phyloP scores from a whole-genome alignment of 2,113 vertebrate genomes.

The Oceanodroma tethys region DNA sequence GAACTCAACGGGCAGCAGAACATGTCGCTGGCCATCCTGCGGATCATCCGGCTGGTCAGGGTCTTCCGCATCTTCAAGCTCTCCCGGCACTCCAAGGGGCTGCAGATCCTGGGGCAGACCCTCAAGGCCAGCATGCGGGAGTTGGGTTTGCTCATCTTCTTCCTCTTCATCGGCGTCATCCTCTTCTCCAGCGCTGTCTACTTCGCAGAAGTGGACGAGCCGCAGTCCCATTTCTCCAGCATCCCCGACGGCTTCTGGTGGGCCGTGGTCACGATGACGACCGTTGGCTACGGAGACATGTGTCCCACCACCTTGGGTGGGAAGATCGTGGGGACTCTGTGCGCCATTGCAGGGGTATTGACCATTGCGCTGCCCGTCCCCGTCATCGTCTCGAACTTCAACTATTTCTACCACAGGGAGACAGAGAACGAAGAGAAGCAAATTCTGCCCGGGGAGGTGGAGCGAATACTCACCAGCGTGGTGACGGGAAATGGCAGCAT shows the following conservation, averaged over 20 bases:
- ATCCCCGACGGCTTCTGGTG: conserved; percentile 99
- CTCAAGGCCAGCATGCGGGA: conserved; percentile 97
- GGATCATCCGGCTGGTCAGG: conserved; percentile 93
- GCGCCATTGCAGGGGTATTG: conserved; percentile 93
- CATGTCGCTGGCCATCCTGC: conserved; percentile 93
- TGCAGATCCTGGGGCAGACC: conserved; percentile 96
- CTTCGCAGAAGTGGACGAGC: conserved; percentile 94
- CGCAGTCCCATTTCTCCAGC: conserved; percentile 92
- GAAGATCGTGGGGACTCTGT: conserved; percentile 93
- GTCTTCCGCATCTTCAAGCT: conserved; percentile 98
- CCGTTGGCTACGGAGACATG: conserved; percentile 98
- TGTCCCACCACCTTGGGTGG: conserved; percentile 89
- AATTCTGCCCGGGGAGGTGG: conserved; percentile 69
- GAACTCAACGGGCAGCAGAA: conserved; percentile 86
- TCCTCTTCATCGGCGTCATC: conserved; percentile 97
- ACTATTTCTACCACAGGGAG: conserved; percentile 97
- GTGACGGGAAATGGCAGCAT: conserved; percentile 70
- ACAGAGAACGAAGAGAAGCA: conserved; percentile 91
- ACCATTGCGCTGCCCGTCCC: conserved; percentile 96
- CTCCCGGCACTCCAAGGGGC: conserved; percentile 94
- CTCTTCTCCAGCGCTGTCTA: conserved; percentile 97
- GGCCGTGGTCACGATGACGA: conserved; percentile 99
- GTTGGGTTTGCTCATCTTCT: conserved; percentile 93
- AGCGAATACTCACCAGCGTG: conserved; percentile 68
- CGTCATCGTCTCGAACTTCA: conserved; percentile 98